Conservation (phyloP, 2,888 invertebrate genomes). For the Volucella zonaria region DNA sequence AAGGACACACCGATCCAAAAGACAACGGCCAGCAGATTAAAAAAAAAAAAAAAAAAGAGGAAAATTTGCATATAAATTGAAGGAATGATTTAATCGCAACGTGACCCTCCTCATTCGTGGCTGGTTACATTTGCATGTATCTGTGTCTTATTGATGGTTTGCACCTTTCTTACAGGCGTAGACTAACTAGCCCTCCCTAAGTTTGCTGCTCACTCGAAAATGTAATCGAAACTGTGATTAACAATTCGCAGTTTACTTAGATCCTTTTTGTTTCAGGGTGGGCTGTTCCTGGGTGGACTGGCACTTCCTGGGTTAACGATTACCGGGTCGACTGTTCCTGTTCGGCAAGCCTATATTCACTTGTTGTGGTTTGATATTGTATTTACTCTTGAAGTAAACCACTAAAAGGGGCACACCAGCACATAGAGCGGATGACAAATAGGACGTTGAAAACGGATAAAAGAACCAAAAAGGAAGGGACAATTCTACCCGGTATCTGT, state of each 20-base stretch:
- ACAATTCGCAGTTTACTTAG: conserved; percentile 38
- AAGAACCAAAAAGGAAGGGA: not conserved
- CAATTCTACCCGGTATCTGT: conserved; percentile 34
- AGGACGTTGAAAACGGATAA: conserved; percentile 19
- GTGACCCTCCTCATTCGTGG: conserved; percentile 20
- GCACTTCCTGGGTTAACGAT: not conserved
- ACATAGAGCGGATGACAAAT: conserved; percentile 26
- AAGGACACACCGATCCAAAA: conserved; percentile 7
- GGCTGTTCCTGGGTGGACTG: not conserved
- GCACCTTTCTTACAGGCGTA: not conserved
- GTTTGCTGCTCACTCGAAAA: conserved; percentile 14
- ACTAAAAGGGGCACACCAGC: not conserved
- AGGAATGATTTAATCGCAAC: conserved; percentile 55
- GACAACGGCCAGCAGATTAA: not conserved
- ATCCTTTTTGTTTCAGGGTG: not conserved
- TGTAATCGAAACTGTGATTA: conserved; percentile 67
- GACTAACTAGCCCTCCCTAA: not conserved
- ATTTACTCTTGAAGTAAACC: conserved; percentile 2
- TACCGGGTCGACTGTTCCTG: conserved; percentile 3
- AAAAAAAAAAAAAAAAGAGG: not conserved
- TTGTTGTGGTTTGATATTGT: not conserved
- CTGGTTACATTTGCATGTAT: not conserved
- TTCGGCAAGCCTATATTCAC: conserved; percentile 13
- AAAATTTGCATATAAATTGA: conserved; percentile 71
- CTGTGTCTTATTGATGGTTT: conserved; percentile 17